Evolutionary conservation across 2,797 vertebrate species (phyloP).

Genomic region (Poecilia picta): DNA sequence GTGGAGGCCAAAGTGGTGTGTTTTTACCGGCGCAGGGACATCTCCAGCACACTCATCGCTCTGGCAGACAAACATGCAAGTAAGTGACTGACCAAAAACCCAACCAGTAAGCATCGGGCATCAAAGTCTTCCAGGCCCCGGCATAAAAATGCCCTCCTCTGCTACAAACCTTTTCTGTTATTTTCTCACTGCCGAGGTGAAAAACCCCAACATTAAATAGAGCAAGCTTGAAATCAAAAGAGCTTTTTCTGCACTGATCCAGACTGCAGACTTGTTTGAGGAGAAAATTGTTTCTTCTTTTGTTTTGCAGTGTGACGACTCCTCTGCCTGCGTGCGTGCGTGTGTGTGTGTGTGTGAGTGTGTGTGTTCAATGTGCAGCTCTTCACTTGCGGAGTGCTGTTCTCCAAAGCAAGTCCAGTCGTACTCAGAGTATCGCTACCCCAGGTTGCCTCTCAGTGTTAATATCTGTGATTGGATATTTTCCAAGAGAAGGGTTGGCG

Average conservation of each 20-base stretch:
- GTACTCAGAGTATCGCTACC: neutral
- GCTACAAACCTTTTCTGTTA: constrained; percentile 7
- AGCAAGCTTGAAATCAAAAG: constrained; percentile 17
- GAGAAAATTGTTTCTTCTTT: constrained; percentile 3
- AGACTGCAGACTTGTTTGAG: constrained; percentile 31
- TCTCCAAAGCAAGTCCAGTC: neutral
- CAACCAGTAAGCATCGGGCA: constrained; percentile 9
- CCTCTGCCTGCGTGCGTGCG: neutral
- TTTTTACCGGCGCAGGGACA: constrained; percentile 97
- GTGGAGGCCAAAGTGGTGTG: constrained; percentile 99
- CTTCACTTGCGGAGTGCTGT: neutral
- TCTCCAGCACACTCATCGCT: constrained; percentile 95
- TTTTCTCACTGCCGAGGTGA: constrained; percentile 44
- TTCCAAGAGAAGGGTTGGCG: neutral
- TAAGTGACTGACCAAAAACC: constrained; percentile 81
- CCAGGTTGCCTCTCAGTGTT: neutral
- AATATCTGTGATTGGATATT: neutral
- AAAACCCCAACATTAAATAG: constrained; percentile 16
- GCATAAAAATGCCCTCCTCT: neutral
- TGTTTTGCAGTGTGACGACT: neutral
- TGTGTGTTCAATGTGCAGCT: neutral
- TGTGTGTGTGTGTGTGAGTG: neutral
- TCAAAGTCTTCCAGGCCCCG: constrained; percentile 3
- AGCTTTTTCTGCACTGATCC: neutral
- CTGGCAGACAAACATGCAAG: constrained; percentile 98